Percentiles rank a stretch among this genome's conserved stretches.
Evolutionary conservation across 2,113 vertebrate species (phyloP).

Genomic region (Atherinomorus stipes): DNA sequence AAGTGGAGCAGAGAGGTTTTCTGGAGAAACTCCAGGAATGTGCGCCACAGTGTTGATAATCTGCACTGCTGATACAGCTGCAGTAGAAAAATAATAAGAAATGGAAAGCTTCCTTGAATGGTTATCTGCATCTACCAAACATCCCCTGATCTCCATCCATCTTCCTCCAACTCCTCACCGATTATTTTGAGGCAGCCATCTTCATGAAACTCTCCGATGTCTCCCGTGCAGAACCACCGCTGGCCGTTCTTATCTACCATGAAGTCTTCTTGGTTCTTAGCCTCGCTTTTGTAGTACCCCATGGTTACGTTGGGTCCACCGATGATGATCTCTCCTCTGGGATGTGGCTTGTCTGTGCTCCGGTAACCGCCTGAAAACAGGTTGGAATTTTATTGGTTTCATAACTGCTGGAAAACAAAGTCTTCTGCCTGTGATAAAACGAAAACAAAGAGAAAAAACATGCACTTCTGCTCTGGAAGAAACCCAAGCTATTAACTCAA

Average conservation of each 20-base stretch:
- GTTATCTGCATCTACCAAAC: neutral
- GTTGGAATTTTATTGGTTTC: neutral
- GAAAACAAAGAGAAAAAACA: neutral
- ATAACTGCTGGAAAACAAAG: neutral
- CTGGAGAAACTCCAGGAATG: slow-evolving; percentile 24
- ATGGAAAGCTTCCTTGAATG: neutral
- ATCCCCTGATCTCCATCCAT: neutral
- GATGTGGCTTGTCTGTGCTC: slow-evolving; percentile 90
- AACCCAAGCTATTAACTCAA: slow-evolving; percentile 24
- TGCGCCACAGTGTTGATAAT: slow-evolving; percentile 11
- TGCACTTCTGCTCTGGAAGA: slow-evolving; percentile 16
- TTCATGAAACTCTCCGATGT: slow-evolving; percentile 93
- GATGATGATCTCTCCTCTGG: slow-evolving; percentile 94
- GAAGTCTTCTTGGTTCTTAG: slow-evolving; percentile 88
- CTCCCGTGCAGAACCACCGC: slow-evolving; percentile 96
- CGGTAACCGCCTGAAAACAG: slow-evolving; percentile 88
- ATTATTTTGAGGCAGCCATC: slow-evolving; percentile 97
- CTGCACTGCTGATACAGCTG: slow-evolving; percentile 1
- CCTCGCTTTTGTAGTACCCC: slow-evolving; percentile 95
- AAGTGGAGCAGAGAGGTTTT: slow-evolving; percentile 3
- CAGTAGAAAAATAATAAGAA: neutral
- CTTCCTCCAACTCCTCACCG: slow-evolving; percentile 83
- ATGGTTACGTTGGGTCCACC: slow-evolving; percentile 94
- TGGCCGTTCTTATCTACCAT: slow-evolving; percentile 90
- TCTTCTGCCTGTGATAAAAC: neutral